These are phyloP conservation scores for Dichetophora obliterata DNA, from an alignment of 2,888 invertebrate genomes.

Conservation along the genomic window DNA sequence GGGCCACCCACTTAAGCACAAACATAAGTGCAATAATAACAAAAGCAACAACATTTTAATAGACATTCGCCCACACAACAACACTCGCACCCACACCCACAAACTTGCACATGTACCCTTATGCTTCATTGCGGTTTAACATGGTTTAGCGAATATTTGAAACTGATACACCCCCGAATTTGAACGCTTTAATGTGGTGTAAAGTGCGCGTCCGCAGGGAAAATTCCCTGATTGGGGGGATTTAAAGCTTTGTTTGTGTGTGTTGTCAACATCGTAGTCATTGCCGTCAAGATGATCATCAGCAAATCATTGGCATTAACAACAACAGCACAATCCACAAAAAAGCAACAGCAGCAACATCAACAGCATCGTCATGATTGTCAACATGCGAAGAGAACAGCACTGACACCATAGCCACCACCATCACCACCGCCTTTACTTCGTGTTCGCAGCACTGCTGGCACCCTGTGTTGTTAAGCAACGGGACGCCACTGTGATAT, in stretches of 20 bases:
- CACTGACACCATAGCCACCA: conserved; percentile 19
- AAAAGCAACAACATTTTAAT: neutral
- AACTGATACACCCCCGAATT: conserved; percentile 65
- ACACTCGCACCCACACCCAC: conserved; percentile 16
- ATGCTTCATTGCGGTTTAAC: too few relatives aligned
- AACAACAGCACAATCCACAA: neutral
- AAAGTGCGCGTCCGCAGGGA: conserved; percentile 54
- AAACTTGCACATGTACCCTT: conserved; percentile 42
- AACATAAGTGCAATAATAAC: conserved; percentile 32
- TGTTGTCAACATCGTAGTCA: conserved; percentile 32
- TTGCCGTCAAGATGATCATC: neutral
- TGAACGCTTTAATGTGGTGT: conserved; percentile 53
- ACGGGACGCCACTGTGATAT: conserved; percentile 49
- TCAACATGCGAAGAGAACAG: conserved; percentile 33
- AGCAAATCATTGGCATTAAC: conserved; percentile 16
- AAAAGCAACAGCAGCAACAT: neutral
- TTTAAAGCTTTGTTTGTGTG: conserved; percentile 28
- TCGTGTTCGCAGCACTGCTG: conserved; percentile 42
- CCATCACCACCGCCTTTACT: conserved; percentile 20
- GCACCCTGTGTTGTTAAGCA: conserved; percentile 54
- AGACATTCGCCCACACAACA: too few relatives aligned
- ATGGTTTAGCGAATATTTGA: conserved; percentile 43
- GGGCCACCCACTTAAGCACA: conserved; percentile 45
- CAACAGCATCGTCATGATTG: conserved; percentile 11
- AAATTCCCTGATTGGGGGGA: conserved; percentile 29